Conservation (phyloP, 2,888 invertebrate genomes). For the Acrobasis repandana region DNA sequence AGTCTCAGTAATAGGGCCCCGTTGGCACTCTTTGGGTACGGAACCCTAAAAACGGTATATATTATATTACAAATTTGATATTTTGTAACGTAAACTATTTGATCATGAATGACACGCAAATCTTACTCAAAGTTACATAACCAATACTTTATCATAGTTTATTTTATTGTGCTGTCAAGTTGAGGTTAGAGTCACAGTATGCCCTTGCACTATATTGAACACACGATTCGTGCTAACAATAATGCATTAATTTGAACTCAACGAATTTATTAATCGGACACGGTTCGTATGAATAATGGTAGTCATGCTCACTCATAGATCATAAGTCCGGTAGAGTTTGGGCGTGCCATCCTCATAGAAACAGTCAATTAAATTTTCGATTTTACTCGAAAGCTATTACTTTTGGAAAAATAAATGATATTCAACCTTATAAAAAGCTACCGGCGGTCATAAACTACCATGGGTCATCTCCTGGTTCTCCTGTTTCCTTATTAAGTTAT, state of each 20-base stretch:
- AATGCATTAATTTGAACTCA: slow-evolving; percentile 54
- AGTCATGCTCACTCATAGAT: slow-evolving; percentile 4
- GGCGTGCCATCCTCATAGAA: background rate
- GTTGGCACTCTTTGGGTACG: too few relatives aligned
- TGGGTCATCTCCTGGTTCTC: too few relatives aligned
- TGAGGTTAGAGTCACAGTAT: slow-evolving; percentile 33
- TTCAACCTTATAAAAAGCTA: too few relatives aligned
- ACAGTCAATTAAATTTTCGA: background rate
- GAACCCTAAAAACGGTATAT: too few relatives aligned
- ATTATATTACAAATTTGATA: too few relatives aligned
- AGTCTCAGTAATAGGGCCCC: too few relatives aligned
- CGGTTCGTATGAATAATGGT: slow-evolving; percentile 40
- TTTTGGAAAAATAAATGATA: too few relatives aligned
- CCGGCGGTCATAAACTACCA: too few relatives aligned
- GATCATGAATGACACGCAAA: background rate
- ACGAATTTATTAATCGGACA: slow-evolving; percentile 48
- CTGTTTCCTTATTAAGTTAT: too few relatives aligned
- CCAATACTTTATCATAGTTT: slow-evolving; percentile 32
- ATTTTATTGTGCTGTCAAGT: slow-evolving; percentile 43
- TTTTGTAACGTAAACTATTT: background rate
- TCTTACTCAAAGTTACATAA: slow-evolving; percentile 32
- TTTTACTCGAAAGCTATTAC: too few relatives aligned
- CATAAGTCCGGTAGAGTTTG: background rate
- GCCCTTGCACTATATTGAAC: slow-evolving; percentile 58
- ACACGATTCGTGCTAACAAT: slow-evolving; percentile 43